Percentiles rank a stretch among this genome's conserved stretches.
Conservation (phyloP, 1,140 invertebrate species). For the Drosophila sp. region DNA sequence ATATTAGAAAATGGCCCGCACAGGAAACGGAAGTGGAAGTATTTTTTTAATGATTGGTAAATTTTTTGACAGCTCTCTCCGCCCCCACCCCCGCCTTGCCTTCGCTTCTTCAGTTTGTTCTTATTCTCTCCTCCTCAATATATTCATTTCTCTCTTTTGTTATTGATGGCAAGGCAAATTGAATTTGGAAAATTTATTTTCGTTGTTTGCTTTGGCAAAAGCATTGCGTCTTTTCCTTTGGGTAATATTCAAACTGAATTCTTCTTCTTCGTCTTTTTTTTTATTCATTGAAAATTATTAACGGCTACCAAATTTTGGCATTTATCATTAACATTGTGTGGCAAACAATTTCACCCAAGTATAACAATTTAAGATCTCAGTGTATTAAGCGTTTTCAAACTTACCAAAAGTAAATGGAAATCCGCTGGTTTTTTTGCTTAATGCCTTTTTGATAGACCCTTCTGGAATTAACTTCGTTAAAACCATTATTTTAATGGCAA, state of each 20-base stretch:
- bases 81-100: slow-evolving; percentile 3
- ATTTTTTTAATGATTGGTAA: slow-evolving; percentile 81
- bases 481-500: too few species aligned
- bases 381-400: too few species aligned
- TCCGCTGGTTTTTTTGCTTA: too few species aligned
- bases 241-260: neutral
- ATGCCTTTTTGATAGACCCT: too few species aligned
- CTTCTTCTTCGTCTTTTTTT: neutral
- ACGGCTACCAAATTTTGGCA: slow-evolving; percentile 1
- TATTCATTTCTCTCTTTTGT: slow-evolving; percentile 60
- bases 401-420: too few species aligned
- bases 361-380: neutral
- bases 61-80: slow-evolving; percentile 67
- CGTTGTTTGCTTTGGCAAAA: slow-evolving; percentile 57
- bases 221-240: slow-evolving; percentile 1
- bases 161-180: slow-evolving; percentile 81
- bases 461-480: too few species aligned
- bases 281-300: neutral
- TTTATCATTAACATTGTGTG: slow-evolving; percentile 7
- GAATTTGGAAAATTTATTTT: slow-evolving; percentile 71
- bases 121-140: slow-evolving; percentile 67
- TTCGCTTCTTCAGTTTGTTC: slow-evolving; percentile 10
- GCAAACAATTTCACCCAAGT: neutral
- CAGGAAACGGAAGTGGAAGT: slow-evolving; percentile 75
- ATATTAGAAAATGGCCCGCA: slow-evolving; percentile 74